Conservation (phyloP, 2,888 invertebrate species). For the Epirrhoe alternata region DNA sequence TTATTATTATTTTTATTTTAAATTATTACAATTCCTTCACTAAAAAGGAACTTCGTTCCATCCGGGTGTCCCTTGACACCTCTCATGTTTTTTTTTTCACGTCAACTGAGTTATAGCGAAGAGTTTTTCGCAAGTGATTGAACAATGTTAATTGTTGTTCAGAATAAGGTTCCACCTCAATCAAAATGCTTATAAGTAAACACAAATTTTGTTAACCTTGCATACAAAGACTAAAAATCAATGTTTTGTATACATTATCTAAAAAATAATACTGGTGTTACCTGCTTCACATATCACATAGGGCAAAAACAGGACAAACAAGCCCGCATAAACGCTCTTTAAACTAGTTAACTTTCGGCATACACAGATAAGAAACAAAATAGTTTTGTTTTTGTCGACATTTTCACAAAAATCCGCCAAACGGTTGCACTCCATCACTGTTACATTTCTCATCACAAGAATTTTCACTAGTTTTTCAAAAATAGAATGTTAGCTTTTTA, state of each 20-base stretch:
- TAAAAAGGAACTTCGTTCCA: no score
- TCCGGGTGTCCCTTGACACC: no score
- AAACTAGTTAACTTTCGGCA: conserved; percentile 59
- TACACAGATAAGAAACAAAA: conserved; percentile 53
- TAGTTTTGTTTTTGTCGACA: conserved; percentile 44
- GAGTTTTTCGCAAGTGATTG: no score
- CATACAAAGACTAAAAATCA: neutral
- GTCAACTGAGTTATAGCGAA: no score
- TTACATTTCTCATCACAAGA: conserved; percentile 13
- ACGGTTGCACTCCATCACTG: conserved; percentile 49
- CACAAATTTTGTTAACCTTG: neutral
- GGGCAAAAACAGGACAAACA: conserved; percentile 69
- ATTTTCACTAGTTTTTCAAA: conserved; percentile 3
- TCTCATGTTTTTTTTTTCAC: no score
- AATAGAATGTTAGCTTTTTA: neutral
- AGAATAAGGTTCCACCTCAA: no score
- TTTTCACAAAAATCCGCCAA: conserved; percentile 36
- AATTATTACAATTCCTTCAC: no score
- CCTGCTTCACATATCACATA: conserved; percentile 67
- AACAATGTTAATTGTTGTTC: no score
- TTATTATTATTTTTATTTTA: no score
- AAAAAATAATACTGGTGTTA: conserved; percentile 42
- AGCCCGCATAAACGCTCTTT: conserved; percentile 66
- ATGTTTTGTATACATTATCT: neutral
- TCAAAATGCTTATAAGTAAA: neutral